These are phyloP conservation scores for Podotricha telesiphe DNA, from an alignment of 2,888 invertebrate genomes.

Conservation along the genomic window DNA sequence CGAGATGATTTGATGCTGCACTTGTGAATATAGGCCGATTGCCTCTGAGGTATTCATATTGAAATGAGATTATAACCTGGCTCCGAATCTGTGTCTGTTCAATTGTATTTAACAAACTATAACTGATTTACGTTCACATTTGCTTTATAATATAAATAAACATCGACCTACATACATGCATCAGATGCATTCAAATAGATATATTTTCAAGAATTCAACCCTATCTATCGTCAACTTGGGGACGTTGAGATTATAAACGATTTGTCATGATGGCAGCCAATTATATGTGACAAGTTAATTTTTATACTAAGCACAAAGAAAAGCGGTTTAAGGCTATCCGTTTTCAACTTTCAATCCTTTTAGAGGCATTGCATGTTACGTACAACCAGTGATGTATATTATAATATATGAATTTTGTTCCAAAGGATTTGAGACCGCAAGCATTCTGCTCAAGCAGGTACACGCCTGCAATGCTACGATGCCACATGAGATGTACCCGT, in stretches of 20 bases:
- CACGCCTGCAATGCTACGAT: too few species aligned
- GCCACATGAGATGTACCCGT: too few species aligned
- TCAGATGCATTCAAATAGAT: conserved; percentile 23
- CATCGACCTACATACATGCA: conserved; percentile 36
- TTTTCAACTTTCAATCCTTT: neutral
- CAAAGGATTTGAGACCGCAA: neutral
- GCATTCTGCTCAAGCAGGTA: neutral
- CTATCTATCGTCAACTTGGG: conserved; percentile 29
- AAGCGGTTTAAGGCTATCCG: neutral
- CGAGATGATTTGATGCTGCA: conserved; percentile 35
- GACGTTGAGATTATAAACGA: neutral
- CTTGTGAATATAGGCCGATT: conserved; percentile 47
- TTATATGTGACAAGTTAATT: conserved; percentile 12
- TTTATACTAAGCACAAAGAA: neutral
- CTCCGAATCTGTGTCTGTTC: conserved; percentile 57
- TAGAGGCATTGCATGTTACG: too few species aligned
- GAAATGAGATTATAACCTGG: conserved; percentile 61
- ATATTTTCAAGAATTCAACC: conserved; percentile 35
- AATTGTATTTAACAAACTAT: conserved; percentile 62
- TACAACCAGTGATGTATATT: too few species aligned
- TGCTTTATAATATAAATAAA: conserved; percentile 53
- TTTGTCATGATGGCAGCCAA: conserved; percentile 13
- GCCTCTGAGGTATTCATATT: conserved; percentile 47
- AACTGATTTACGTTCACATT: conserved; percentile 57
- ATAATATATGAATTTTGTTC: too few species aligned